These are phyloP conservation scores for Frankliniella fusca DNA, from an alignment of 2,888 invertebrate genomes.

Conservation along the genomic window DNA sequence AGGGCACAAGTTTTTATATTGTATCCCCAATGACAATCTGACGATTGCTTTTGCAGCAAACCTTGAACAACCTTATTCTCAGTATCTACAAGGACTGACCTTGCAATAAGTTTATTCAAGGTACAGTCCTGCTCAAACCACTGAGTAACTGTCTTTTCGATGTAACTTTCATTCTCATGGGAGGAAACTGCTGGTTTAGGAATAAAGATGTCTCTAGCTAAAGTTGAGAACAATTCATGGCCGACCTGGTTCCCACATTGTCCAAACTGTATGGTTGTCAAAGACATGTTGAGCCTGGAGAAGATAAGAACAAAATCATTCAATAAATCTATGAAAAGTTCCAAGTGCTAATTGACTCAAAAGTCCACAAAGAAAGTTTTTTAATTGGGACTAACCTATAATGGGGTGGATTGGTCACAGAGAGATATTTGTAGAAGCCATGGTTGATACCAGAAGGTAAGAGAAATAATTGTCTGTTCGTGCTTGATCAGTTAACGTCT, in stretches of 20 bases:
- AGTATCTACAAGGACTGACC: constrained; percentile 52
- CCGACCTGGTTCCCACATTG: constrained; percentile 57
- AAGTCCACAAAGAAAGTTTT: neutral
- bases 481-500: no score
- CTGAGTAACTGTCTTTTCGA: constrained; percentile 45
- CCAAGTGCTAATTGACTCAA: neutral
- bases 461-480: no score
- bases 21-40: constrained; percentile 44
- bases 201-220: constrained; percentile 47
- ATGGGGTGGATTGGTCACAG: no score
- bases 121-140: constrained; percentile 49
- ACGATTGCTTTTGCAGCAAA: constrained; percentile 41
- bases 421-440: no score
- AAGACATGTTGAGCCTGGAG: neutral
- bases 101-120: constrained; percentile 46
- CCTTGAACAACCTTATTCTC: constrained; percentile 51
- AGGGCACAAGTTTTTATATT: constrained; percentile 48
- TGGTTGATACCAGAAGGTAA: no score
- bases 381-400: no score
- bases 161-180: constrained; percentile 44
- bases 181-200: constrained; percentile 41
- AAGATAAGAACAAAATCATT: no score
- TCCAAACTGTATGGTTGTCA: constrained; percentile 49
- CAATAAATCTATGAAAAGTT: no score
- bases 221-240: constrained; percentile 47